Base-by-base conservation (phyloP, 1,140 invertebrate species). In the Phymastichus coffea region DNA sequence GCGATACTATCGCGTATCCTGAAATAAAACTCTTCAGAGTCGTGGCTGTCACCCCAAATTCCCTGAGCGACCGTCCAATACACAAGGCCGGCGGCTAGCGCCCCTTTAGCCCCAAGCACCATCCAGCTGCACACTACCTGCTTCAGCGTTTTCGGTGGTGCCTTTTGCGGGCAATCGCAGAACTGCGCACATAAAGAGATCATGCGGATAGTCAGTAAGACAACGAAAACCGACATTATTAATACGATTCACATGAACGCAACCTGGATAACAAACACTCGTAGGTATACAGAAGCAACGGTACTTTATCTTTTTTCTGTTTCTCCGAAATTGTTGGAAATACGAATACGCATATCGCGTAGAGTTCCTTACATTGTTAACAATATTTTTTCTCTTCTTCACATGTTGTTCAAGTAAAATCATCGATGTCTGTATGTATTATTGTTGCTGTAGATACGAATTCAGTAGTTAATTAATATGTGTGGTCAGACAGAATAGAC, bases 41-140 rank as follows among this genome's bases (percentile, higher is more conserved):
- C 49, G 10, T 17, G 22, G 8, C 63, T 54, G 51, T 63, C 59
- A 8, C 74, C 66, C 74, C 73, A 76, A 10, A 75, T 15, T 35
- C 74, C 74, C 35, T 73, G 66, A 28, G 59, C 46, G 1, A 44
- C 57, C 3, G 71, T 75, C 71, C 72, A 76, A 26, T 71, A 75
- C 22, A 71, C 52, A 14, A 75, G 59, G 9, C 66, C 67, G 9
- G 40, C 58, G 15, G 57, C 61, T 19, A 71, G 43, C 1, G 54
- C 38, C 1, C 64, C 55, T 52, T 76, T 76, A n/a, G 63, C 1
- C 0, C 66, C 37, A 12, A 70, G 62, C 8, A 64, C 23, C 9
- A 58, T 19, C 22, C 26, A 37, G 7, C 33, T n/a, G 35, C 26
- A 49, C 1, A 71, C 14, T n/a, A n/a, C 60, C 23, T 63, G 40